phyloP scores from a whole-genome alignment of 2,888 invertebrate genomes.

The Euphydryas editha region DNA sequence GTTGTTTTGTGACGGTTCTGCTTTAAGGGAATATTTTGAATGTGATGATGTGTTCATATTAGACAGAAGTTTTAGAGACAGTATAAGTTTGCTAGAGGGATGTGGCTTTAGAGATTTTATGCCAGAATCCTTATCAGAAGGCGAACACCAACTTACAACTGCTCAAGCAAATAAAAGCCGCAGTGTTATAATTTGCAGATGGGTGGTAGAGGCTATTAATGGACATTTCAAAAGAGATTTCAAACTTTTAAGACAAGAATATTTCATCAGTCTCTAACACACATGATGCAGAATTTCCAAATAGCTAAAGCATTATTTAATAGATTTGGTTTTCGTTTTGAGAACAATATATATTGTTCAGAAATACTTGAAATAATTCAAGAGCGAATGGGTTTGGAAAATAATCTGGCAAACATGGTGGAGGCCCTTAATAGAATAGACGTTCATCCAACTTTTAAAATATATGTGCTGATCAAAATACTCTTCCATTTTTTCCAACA shows the following conservation, averaged over 20 bases:
- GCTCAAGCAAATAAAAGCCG: too few species aligned
- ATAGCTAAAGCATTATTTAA: constrained; percentile 31
- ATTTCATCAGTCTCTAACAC: constrained; percentile 32
- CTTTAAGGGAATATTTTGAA: too few species aligned
- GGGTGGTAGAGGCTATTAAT: constrained; percentile 35
- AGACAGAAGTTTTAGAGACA: constrained; percentile 33
- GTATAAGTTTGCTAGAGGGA: constrained; percentile 17
- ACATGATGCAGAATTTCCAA: constrained; percentile 35
- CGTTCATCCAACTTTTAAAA: background rate
- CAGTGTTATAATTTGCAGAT: constrained; percentile 31
- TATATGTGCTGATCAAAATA: background rate
- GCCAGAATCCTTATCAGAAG: too few species aligned
- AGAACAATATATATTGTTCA: background rate
- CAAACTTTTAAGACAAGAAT: constrained; percentile 30
- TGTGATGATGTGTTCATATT: constrained; percentile 28
- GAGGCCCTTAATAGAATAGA: background rate
- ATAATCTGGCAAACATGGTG: background rate
- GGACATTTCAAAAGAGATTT: constrained; percentile 34
- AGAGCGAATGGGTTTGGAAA: background rate
- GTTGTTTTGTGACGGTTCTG: too few species aligned
- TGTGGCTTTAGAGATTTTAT: constrained; percentile 29
- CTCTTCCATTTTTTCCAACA: background rate
- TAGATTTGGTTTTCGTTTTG: constrained; percentile 5
- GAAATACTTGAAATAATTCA: background rate
- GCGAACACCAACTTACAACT: too few species aligned